Conservation (phyloP, 2,888 invertebrate species). For the Toxonevra muliebris region DNA sequence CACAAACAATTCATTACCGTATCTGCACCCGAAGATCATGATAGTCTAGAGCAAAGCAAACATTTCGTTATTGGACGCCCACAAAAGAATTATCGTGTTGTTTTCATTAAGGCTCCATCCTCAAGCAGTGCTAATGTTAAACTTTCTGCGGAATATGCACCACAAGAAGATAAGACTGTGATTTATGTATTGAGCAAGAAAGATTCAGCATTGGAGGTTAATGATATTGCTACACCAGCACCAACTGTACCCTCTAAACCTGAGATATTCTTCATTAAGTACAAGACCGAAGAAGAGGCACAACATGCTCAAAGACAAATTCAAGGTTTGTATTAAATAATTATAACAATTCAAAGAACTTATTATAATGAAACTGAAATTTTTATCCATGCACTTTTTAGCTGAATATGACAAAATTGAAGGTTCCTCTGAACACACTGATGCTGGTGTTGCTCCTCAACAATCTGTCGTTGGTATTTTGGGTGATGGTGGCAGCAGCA, state of each 20-base stretch:
- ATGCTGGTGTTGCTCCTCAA: conserved; percentile 58
- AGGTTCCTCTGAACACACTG: conserved; percentile 57
- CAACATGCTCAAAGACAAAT: conserved; percentile 60
- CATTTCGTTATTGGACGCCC: conserved; percentile 58
- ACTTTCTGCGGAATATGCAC: conserved; percentile 58
- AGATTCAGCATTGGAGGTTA: conserved; percentile 55
- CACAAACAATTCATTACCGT: conserved; percentile 61
- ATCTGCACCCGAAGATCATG: conserved; percentile 60
- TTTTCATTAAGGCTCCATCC: conserved; percentile 62
- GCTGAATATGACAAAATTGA: conserved; percentile 60
- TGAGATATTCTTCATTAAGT: conserved; percentile 63
- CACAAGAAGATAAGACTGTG: conserved; percentile 62
- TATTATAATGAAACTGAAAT: background rate
- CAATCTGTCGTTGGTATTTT: conserved; percentile 59
- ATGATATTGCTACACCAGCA: conserved; percentile 58
- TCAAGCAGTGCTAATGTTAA: conserved; percentile 52
- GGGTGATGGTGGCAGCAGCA: conserved; percentile 41
- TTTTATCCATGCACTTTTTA: conserved; percentile 29
- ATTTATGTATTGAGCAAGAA: conserved; percentile 63
- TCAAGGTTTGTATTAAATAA: conserved; percentile 47
- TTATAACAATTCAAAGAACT: background rate
- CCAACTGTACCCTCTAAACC: conserved; percentile 62
- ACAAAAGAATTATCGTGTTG: conserved; percentile 61
- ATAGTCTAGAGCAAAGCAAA: conserved; percentile 52
- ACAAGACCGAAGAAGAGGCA: conserved; percentile 62